Base-by-base conservation (phyloP, 2,113 vertebrate genomes). In the Tonatia bakeri region DNA sequence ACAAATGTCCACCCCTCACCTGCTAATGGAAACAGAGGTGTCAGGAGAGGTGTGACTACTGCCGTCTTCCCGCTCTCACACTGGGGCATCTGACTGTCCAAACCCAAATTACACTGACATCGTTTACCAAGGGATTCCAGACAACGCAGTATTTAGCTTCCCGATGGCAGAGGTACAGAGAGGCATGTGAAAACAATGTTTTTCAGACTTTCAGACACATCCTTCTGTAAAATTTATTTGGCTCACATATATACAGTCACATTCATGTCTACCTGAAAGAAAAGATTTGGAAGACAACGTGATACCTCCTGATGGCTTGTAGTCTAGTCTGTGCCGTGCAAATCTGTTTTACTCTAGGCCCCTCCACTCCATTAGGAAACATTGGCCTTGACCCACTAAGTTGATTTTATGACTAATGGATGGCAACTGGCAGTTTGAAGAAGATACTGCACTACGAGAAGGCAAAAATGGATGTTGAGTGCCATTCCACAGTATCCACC, bases 321-420 rank as follows among this genome's bases (percentile, higher is more conserved):
- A 26, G 24, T 73, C 54, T 75, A 5, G 56, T 36, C 47, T 38
- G 24, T 45, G 38, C 77, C 54, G 4, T 64, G 31, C n/a, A 5
- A 2, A 17, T 87, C 69, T 56, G 3, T 33, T 86, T 31, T 80
- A 8, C 54, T 64, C 43, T 6, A 13, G 8, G 50, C 13, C 69
- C 13, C 19, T 38, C 43, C 4, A 5, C 80, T 92, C 76, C 73
- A 40, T 73, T 67, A 72, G 73, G 50, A 83, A 65, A 80, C 40
- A 43, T 13, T 40, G 26, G 4, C 40, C 61, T 93, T 77, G 52
- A 94, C 6, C 11, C 31, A 45, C 8, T 54, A 87, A 22, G 19
- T 67, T 90, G 80, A 88, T 59, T 96, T 92, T 7, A 2, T 82
- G 81, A 67, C 38, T 73, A 83, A 89, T 85, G 93, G 56, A 67